Evolutionary conservation across 2,888 invertebrate species (phyloP).

Genomic region (Hylaea fasciaria): DNA sequence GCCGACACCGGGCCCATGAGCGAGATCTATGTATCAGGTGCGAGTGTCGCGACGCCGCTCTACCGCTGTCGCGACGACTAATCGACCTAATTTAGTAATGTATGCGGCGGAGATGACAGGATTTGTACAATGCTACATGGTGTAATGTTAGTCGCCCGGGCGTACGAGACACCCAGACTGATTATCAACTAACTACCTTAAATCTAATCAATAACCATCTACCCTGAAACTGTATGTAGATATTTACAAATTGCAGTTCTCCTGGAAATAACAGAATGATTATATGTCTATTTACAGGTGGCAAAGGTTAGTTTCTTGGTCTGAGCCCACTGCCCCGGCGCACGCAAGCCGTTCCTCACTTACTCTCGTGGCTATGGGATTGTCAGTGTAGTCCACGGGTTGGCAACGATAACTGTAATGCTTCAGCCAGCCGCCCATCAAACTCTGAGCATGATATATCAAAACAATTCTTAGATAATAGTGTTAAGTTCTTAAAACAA

Average conservation of each 20-base stretch:
- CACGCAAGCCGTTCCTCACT: conserved; percentile 74
- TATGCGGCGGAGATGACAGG: conserved; percentile 36
- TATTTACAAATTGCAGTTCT: conserved; percentile 52
- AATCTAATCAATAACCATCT: conserved; percentile 43
- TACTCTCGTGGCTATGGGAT: conserved; percentile 93
- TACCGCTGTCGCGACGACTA: conserved; percentile 1
- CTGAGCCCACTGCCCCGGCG: conserved; percentile 50
- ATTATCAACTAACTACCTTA: conserved; percentile 37
- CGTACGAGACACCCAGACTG: conserved; percentile 3
- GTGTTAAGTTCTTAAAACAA: background rate
- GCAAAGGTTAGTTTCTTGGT: conserved; percentile 65
- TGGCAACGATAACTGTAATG: conserved; percentile 96
- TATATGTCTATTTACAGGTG: conserved; percentile 75
- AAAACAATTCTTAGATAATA: conserved; percentile 57
- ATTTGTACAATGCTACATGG: conserved; percentile 34
- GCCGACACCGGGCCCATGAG: conserved; percentile 76
- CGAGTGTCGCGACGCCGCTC: conserved; percentile 1
- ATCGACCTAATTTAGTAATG: conserved; percentile 30
- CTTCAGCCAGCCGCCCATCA: conserved; percentile 96
- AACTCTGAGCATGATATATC: conserved; percentile 86
- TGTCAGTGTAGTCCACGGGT: conserved; percentile 94
- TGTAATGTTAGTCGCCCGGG: conserved; percentile 34
- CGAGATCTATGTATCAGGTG: conserved; percentile 24
- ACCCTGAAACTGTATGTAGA: conserved; percentile 45
- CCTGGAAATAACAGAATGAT: conserved; percentile 61